Evolutionary conservation across 2,797 vertebrate genomes (phyloP), one percentile per base, ranked within the genome.

Genomic region (Sebastes matsubarae): DNA sequence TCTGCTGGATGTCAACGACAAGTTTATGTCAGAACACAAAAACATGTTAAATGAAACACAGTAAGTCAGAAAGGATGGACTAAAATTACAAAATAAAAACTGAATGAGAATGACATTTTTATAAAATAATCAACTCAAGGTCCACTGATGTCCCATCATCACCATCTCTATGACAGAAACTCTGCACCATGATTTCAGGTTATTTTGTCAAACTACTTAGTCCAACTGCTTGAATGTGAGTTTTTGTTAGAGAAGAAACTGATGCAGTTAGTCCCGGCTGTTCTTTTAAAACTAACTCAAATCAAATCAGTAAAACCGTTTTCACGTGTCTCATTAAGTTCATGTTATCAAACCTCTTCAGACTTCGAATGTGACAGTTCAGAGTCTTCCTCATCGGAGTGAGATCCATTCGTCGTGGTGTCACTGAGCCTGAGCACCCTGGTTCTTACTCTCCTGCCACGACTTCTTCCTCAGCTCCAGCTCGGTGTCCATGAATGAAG

Each of bases 401-500:
- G 42, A 11, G 36, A 55, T 32, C 34, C 50, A n/a, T 52, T 20
- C 18, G 8, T 52, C 8, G 4, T n/a, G 20, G 50, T 8, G 50
- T 90, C 90, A 94, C 83, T 95, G 84, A 75, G 85, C 70, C 82
- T 96, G 95, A 0, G 93, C 88, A 20, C 94, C 91, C 68, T 71
- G 84, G 82, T 86, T 94, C 93, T 97, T 99, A 72, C 94, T 97
- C 61, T 96, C 96, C 91, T 99, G 98, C 98, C 98, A 99, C 57
- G 50, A 95, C 90, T 96, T 98, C 90, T 98, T 94, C 86, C 97
- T 96, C 78, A 97, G 87, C 75, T 96, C 95, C 7, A 99, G 95
- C 86, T 99, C 98, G 4, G 94, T 63, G 32, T 98, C 95, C 10
- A 97, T 98, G 89, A 99, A 97, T 0, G 98, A 96, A 0, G 98